Conservation (phyloP, 92 coral and sea anemone genomes). For the Zoanthus sociatus region DNA sequence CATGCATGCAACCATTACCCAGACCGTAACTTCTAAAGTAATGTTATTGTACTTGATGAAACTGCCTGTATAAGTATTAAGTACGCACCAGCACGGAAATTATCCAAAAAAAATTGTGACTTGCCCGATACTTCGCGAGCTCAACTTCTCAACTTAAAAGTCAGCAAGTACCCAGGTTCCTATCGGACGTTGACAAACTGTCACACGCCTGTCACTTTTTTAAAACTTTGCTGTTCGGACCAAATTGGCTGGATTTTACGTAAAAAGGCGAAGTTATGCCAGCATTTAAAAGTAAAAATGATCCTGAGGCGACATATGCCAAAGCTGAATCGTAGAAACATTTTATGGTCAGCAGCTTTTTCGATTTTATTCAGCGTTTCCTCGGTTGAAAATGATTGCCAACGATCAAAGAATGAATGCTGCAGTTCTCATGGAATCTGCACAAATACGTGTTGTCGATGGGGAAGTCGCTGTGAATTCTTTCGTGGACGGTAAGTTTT, state of each 20-base stretch:
- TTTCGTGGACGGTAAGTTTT: conserved; percentile 39
- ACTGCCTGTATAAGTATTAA: no score
- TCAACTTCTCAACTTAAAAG: no score
- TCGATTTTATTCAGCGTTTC: conserved; percentile 19
- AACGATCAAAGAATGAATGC: background rate
- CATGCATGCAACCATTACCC: no score
- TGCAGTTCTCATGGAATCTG: background rate
- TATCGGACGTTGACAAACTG: background rate
- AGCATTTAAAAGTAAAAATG: conserved; percentile 16
- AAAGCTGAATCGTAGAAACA: conserved; percentile 3
- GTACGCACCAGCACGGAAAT: no score
- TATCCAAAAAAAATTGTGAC: no score
- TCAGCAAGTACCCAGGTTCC: conserved; percentile 2
- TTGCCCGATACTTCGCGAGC: no score
- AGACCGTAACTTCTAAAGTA: no score
- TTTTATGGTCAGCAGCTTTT: conserved; percentile 29
- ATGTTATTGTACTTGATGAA: no score
- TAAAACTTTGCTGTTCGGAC: background rate
- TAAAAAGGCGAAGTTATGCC: conserved; percentile 37
- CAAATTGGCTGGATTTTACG: conserved; percentile 21
- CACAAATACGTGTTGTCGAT: background rate
- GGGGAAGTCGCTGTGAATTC: conserved; percentile 42
- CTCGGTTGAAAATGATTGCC: conserved; percentile 33
- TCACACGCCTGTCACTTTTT: background rate
- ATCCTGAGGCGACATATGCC: conserved; percentile 34